Conservation (phyloP, 2,888 invertebrate species). For the Hirtodrosophila histrioides region DNA sequence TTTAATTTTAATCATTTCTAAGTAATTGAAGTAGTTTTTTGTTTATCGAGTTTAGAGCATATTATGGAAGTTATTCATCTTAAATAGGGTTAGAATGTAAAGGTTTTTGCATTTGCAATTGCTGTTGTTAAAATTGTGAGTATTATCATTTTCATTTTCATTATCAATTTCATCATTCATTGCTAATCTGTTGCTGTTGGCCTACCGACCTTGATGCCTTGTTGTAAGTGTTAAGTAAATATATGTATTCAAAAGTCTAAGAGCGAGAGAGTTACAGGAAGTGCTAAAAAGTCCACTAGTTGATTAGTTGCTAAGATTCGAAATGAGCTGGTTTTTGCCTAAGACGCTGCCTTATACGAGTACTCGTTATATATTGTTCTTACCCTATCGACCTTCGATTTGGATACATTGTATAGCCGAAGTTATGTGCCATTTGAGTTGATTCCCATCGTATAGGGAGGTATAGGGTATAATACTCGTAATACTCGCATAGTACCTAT, state of each 20-base stretch:
- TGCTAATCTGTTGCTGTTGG: constrained; percentile 49
- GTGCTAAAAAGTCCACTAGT: constrained; percentile 76
- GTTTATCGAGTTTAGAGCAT: constrained; percentile 72
- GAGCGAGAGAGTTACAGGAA: constrained; percentile 71
- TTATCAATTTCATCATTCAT: constrained; percentile 49
- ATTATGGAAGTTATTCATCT: constrained; percentile 74
- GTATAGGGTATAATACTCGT: no score
- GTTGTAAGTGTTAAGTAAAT: constrained; percentile 39
- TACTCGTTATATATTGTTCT: not conserved
- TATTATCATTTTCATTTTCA: constrained; percentile 60
- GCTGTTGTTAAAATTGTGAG: constrained; percentile 50
- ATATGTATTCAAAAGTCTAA: constrained; percentile 62
- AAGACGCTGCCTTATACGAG: constrained; percentile 25
- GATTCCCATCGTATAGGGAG: no score
- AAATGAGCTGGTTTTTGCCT: constrained; percentile 60
- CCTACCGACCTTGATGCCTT: constrained; percentile 56
- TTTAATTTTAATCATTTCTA: constrained; percentile 75
- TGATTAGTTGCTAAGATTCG: constrained; percentile 74
- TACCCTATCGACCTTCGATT: no score
- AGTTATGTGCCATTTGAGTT: no score
- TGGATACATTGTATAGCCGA: no score
- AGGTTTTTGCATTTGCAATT: constrained; percentile 44
- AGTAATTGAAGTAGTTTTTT: constrained; percentile 80
- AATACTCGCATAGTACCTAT: constrained; percentile 3
- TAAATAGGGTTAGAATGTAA: constrained; percentile 70